Conservation (phyloP, 1,140 invertebrate species). For the Phthorimaea operculella region DNA sequence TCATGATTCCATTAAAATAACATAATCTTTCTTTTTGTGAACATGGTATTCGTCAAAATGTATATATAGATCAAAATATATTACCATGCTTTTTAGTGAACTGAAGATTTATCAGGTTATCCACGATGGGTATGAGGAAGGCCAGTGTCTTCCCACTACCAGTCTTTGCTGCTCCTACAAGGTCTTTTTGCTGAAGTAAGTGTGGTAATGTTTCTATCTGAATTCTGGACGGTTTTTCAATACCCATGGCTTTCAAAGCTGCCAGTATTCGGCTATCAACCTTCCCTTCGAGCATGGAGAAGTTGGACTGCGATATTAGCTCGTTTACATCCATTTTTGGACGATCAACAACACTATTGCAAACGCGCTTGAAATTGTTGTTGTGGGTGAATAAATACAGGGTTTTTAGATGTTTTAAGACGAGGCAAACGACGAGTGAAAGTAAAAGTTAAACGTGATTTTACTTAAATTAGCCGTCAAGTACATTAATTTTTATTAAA, state of each 20-base stretch:
- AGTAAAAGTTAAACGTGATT: too few relatives aligned
- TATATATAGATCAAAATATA: too few relatives aligned
- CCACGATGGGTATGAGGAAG: conserved; percentile 89
- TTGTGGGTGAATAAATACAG: too few relatives aligned
- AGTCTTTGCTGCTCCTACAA: conserved; percentile 93
- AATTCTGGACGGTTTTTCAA: conserved; percentile 84
- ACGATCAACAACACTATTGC: neutral
- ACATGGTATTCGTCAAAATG: too few relatives aligned
- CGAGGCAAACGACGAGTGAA: too few relatives aligned
- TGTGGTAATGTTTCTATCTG: conserved; percentile 84
- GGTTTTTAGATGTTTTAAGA: too few relatives aligned
- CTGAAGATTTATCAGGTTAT: conserved; percentile 76
- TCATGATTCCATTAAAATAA: too few relatives aligned
- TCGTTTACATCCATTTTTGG: conserved; percentile 27
- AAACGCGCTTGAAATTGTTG: too few relatives aligned
- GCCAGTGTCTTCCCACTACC: conserved; percentile 96
- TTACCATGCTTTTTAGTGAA: conserved; percentile 85
- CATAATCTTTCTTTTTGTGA: too few relatives aligned
- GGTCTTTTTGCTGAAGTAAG: conserved; percentile 81
- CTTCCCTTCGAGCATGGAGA: conserved; percentile 55
- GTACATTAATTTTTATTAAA: too few relatives aligned
- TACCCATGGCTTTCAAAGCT: conserved; percentile 54
- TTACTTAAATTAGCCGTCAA: too few relatives aligned
- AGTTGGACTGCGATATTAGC: conserved; percentile 32
- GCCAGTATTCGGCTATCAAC: conserved; percentile 37